phyloP scores from a whole-genome alignment of 2,888 invertebrate species.

The Neoitamus cyanurus region DNA sequence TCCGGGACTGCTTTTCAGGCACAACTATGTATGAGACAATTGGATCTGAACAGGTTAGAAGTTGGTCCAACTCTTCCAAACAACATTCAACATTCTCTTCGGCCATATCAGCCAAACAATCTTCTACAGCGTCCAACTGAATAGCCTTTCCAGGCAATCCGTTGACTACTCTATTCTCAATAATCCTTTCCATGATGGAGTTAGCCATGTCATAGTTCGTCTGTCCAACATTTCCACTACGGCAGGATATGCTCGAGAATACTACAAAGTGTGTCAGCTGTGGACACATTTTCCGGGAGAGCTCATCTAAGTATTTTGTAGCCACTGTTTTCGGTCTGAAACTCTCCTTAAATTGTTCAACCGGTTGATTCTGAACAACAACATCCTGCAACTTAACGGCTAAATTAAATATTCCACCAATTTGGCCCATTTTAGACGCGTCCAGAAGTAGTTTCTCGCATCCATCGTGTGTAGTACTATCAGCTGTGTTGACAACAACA shows the following conservation, averaged over 20 bases:
- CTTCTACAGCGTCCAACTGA: slow-evolving; percentile 94
- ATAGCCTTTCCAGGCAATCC: slow-evolving; percentile 85
- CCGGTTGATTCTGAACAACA: slow-evolving; percentile 80
- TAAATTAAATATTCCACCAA: slow-evolving; percentile 89
- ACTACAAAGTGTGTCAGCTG: slow-evolving; percentile 81
- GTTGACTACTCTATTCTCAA: slow-evolving; percentile 76
- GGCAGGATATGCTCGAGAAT: slow-evolving; percentile 92
- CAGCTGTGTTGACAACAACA: slow-evolving; percentile 76
- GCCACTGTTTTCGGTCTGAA: slow-evolving; percentile 84
- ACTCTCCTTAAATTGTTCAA: slow-evolving; percentile 75
- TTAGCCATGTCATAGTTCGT: slow-evolving; percentile 92
- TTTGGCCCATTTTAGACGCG: slow-evolving; percentile 73
- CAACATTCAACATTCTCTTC: slow-evolving; percentile 82
- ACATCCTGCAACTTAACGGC: slow-evolving; percentile 84
- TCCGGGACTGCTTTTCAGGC: slow-evolving; percentile 80
- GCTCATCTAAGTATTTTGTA: slow-evolving; percentile 79
- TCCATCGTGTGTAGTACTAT: slow-evolving; percentile 77
- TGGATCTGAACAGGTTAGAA: slow-evolving; percentile 77
- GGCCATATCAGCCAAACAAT: slow-evolving; percentile 84
- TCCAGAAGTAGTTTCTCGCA: slow-evolving; percentile 76
- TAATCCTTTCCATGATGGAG: slow-evolving; percentile 89
- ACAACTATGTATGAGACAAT: slow-evolving; percentile 87
- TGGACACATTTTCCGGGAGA: slow-evolving; percentile 71
- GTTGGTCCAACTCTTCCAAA: slow-evolving; percentile 76
- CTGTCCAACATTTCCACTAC: slow-evolving; percentile 91